Percentiles rank a stretch among this genome's conserved stretches.
These are phyloP conservation scores for Ophraella communa DNA, from an alignment of 2,888 invertebrate genomes.

Conservation along the genomic window DNA sequence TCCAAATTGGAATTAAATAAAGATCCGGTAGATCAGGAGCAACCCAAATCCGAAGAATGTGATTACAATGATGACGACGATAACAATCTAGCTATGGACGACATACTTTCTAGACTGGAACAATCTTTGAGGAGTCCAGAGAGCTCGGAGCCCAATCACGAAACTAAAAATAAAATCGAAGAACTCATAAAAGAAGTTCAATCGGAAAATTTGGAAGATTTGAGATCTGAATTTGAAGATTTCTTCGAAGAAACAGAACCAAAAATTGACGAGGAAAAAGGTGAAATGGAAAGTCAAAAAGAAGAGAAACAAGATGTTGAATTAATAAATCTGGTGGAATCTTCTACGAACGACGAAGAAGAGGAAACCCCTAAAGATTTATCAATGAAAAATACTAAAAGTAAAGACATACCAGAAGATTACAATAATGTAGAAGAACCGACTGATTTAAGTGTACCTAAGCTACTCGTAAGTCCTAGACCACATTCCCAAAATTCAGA, in stretches of 20 bases:
- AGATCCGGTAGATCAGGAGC: constrained; percentile 35
- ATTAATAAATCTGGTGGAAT: constrained; percentile 33
- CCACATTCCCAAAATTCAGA: constrained; percentile 75
- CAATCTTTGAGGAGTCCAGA: constrained; percentile 65
- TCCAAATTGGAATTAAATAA: constrained; percentile 32
- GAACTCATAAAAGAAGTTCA: constrained; percentile 28
- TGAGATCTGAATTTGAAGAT: constrained; percentile 39
- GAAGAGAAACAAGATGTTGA: constrained; percentile 24
- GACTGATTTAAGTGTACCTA: constrained; percentile 67
- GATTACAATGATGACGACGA: constrained; percentile 60
- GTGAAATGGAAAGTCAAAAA: constrained; percentile 24
- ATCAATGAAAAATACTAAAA: constrained; percentile 40
- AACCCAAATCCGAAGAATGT: constrained; percentile 52
- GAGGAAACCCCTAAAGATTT: constrained; percentile 53
- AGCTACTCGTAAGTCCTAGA: constrained; percentile 63
- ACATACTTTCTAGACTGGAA: constrained; percentile 70
- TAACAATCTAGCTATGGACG: constrained; percentile 61
- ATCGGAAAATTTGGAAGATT: constrained; percentile 31
- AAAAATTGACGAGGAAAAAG: constrained; percentile 37
- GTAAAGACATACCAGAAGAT: neutral
- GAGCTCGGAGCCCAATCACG: constrained; percentile 35
- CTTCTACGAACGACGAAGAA: constrained; percentile 40
- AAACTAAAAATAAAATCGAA: constrained; percentile 30
- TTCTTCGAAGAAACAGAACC: constrained; percentile 46
- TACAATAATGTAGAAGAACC: constrained; percentile 50